phyloP scores from a whole-genome alignment of 2,797 vertebrate genomes.

The Molothrus aeneus region DNA sequence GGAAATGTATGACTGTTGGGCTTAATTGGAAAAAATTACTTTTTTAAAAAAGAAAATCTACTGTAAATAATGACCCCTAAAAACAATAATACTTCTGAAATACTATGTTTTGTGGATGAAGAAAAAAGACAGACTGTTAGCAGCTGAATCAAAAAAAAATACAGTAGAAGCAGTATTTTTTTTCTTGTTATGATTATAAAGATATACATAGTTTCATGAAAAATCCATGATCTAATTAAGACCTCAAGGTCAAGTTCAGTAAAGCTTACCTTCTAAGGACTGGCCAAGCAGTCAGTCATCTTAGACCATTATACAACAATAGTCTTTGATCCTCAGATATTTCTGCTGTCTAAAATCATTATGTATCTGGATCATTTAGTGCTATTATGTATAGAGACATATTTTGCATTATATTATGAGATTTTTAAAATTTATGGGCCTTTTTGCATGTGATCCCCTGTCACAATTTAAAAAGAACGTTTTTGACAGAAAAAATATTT shows the following conservation, averaged over 20 bases:
- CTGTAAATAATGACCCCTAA: background rate
- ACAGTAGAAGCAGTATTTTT: background rate
- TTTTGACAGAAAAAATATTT: background rate
- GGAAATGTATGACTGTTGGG: background rate
- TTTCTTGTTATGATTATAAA: background rate
- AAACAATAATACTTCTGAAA: background rate
- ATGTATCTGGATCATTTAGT: background rate
- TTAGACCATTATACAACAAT: background rate
- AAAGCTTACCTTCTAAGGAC: background rate
- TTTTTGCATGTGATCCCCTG: background rate
- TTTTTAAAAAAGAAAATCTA: background rate
- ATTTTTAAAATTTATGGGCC: background rate
- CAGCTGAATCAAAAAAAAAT: background rate
- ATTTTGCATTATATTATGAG: background rate
- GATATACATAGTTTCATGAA: background rate
- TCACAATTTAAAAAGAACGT: background rate
- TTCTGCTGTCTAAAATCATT: background rate
- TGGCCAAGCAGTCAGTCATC: background rate
- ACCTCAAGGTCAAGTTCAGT: background rate
- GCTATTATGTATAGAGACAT: background rate
- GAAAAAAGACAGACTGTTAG: background rate
- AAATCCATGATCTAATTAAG: background rate
- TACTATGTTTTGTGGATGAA: background rate
- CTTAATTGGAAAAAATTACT: background rate
- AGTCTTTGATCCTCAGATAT: background rate